Percentiles rank a stretch among this genome's conserved stretches.
Conservation (phyloP, 1,140 invertebrate species). For the Battus philenor region DNA sequence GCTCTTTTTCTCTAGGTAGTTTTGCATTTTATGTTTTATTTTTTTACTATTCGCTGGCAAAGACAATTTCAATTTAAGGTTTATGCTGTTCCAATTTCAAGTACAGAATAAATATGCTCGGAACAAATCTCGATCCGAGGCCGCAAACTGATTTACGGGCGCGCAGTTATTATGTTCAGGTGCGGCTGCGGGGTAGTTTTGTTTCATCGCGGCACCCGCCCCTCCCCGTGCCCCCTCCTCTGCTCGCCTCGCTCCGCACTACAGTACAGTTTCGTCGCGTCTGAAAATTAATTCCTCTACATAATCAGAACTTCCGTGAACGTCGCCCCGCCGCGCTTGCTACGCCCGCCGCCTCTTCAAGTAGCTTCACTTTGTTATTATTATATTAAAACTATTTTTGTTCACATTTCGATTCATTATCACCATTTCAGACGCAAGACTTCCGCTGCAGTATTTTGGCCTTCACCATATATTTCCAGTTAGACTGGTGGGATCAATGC, state of each 20-base stretch:
- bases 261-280: slow-evolving; percentile 66
- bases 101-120: slow-evolving; percentile 9
- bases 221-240: slow-evolving; percentile 14
- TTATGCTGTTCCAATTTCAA: slow-evolving; percentile 12
- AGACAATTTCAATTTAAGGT: slow-evolving; percentile 4
- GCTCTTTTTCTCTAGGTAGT: no score
- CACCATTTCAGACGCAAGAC: no score
- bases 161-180: slow-evolving; percentile 53
- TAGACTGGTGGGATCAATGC: no score
- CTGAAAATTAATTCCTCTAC: slow-evolving; percentile 73
- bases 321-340: slow-evolving; percentile 31
- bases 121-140: slow-evolving; percentile 14
- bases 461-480: no score
- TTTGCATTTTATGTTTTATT: not conserved
- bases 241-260: slow-evolving; percentile 27
- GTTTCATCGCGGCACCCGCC: slow-evolving; percentile 35
- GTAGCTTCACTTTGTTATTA: slow-evolving; percentile 47
- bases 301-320: slow-evolving; percentile 69
- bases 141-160: slow-evolving; percentile 45
- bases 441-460: no score
- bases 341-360: slow-evolving; percentile 22
- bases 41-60: not conserved
- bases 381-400: slow-evolving; percentile 27
- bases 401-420: no score
- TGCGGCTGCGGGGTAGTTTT: slow-evolving; percentile 55